phyloP scores from a whole-genome alignment of 2,113 vertebrate species.

The Grammomys dolichurus region DNA sequence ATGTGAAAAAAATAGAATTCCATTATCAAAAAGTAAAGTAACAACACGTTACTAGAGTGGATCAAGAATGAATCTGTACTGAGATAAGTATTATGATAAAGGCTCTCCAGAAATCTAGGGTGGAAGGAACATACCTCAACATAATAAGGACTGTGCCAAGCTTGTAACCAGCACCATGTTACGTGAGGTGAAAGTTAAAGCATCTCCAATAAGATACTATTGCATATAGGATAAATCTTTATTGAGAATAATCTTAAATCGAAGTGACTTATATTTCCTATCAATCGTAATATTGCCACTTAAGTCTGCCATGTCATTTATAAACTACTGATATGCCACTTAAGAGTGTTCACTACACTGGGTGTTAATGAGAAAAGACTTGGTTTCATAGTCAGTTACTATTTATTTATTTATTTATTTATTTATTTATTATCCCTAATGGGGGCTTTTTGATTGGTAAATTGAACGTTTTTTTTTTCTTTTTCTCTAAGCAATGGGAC shows the following conservation, averaged over 20 bases:
- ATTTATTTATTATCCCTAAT: neutral
- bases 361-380: too few species aligned
- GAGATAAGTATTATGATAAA: neutral
- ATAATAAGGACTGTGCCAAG: neutral
- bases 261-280: too few species aligned
- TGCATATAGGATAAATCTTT: neutral
- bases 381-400: neutral
- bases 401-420: neutral
- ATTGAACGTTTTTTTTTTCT: neutral
- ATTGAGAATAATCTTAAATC: neutral
- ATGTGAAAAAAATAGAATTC: neutral
- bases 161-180: fast-evolving
- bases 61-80: neutral
- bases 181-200: too few species aligned
- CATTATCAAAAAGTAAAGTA: neutral
- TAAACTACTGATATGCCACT: neutral
- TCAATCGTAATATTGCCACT: neutral
- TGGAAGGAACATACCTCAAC: neutral
- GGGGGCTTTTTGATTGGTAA: neutral
- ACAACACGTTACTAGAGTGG: neutral
- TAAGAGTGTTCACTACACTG: neutral
- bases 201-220: neutral
- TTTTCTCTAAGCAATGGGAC: neutral
- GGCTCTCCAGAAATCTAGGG: neutral
- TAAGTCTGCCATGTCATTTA: neutral